Evolutionary conservation across 2,888 invertebrate genomes (phyloP), one percentile per base, ranked within the genome.

Genomic region (Scrobipalpa costella): DNA sequence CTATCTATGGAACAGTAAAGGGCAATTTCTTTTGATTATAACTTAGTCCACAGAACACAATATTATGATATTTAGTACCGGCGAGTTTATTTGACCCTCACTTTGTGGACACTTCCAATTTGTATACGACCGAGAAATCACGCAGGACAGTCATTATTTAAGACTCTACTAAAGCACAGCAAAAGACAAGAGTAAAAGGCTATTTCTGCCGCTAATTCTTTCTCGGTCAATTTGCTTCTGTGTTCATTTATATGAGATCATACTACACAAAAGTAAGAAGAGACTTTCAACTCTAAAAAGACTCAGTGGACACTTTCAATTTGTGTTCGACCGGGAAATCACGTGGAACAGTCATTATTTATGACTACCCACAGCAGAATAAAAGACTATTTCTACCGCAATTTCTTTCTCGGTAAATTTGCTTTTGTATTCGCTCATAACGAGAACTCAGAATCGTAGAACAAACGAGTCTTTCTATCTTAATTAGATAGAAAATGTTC

Each of bases 71-170:
- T n/a, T n/a, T n/a, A n/a, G n/a, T n/a, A n/a, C n/a, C n/a, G n/a
- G n/a, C n/a, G n/a, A n/a, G n/a, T n/a, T n/a, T n/a, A n/a, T n/a
- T n/a, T n/a, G n/a, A 27, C 8, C 15, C 13, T 27, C 15, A 55
- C n/a, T n/a, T n/a, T n/a, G 33, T 55, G 55, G 55, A 55, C 55
- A 55, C 55, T 55, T 55, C 33, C 33, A 55, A 55, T 55, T 55
- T 55, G 55, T 55, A 15, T 55, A 33, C 55, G 55, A 33, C n/a
- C 34, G 34, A 15, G 15, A 55, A 34, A 34, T 33, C 55, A 34
- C 55, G 11, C 15, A n/a, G 13, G 21, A 7, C 34, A 15, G 11
- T 33, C n/a, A 55, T 55, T 27, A 55, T 55, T 55, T 55, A 55
- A 33, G 8, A 33, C 50, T n/a, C 5, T 55, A n/a, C n/a, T n/a